Base-by-base conservation (phyloP, 2,113 vertebrate genomes). In the Numenius arquata region DNA sequence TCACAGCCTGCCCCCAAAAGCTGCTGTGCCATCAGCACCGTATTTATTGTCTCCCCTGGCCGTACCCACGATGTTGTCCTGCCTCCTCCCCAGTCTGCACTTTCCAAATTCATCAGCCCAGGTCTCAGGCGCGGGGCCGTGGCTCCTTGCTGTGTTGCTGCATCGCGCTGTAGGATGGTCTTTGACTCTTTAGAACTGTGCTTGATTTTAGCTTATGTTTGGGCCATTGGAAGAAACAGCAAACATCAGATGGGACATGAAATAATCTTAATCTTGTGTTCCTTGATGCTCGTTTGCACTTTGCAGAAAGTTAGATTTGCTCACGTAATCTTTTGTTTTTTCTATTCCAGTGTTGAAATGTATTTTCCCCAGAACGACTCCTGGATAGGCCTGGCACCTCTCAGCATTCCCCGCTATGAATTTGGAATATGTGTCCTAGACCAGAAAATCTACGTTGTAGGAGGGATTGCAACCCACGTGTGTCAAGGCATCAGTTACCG, bases 291-390 rank as follows among this genome's bases (percentile, higher is more conserved):
- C 2, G 0, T 38, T 48, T 52, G 36, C 40, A 4, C n/a, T 19
- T 40, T 16, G 2, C 43, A 12, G 34, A 5, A 48, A 14, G 15
- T 16, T 11, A 1, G 7, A 4, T 41, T 26, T 38, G 41, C 71
- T 94, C 94, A 95, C 55, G 0, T 67, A 61, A n/a, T 67, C 65
- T 75, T 75, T 36, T 43, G 63, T 77, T 78, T 50, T 48, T 81
- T 96, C 53, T 97, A 27, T 95, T 89, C 12, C 97, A 99, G 99
- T 81, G 99, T 99, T 98, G 99, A 99, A 97, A 99, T 99, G 99
- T 99, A 99, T 91, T 99, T 99, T 95, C 99, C 99, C 38, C 99
- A 99, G 97, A 99, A 98, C 6, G 99, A 99, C 96, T 99, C 99
- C 8, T 99, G 99, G 99, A 99, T 99, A 43, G 99, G 99, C 52